A percentile compares a stretch with the other conserved stretches of the same genome.
These are phyloP conservation scores for Arizona elegans DNA, from an alignment of 2,113 vertebrate species.

Conservation along the genomic window DNA sequence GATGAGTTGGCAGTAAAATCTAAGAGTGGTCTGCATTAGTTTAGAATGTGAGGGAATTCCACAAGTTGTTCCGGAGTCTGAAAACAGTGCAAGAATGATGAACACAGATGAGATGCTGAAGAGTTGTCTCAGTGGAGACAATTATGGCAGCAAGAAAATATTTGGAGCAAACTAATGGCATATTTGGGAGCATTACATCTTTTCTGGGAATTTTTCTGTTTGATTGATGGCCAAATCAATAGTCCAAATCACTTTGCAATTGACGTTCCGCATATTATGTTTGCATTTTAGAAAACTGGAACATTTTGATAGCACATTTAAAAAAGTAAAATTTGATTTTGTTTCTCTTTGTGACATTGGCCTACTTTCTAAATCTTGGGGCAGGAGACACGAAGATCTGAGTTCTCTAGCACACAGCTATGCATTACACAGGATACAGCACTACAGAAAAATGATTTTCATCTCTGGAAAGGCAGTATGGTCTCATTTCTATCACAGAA, in stretches of 20 bases:
- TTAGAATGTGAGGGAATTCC: background rate
- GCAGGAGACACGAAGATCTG: background rate
- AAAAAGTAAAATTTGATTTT: background rate
- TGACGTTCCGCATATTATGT: background rate
- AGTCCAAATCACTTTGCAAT: background rate
- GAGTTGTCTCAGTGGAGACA: background rate
- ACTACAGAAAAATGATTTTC: background rate
- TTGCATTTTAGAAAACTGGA: background rate
- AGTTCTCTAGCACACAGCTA: background rate
- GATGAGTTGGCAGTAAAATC: background rate
- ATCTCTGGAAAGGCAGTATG: background rate
- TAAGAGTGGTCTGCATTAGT: background rate
- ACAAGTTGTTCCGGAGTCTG: background rate
- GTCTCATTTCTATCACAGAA: background rate
- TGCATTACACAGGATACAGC: background rate
- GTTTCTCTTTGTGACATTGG: background rate
- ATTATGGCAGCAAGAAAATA: background rate
- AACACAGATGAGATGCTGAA: background rate
- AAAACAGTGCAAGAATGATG: background rate
- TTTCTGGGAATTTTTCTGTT: background rate
- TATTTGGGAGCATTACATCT: background rate
- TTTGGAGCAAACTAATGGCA: background rate
- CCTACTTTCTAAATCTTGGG: background rate
- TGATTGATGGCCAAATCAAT: background rate
- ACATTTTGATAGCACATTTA: background rate